phyloP scores from a whole-genome alignment of 2,888 invertebrate genomes.

The Autographa pulchrina region DNA sequence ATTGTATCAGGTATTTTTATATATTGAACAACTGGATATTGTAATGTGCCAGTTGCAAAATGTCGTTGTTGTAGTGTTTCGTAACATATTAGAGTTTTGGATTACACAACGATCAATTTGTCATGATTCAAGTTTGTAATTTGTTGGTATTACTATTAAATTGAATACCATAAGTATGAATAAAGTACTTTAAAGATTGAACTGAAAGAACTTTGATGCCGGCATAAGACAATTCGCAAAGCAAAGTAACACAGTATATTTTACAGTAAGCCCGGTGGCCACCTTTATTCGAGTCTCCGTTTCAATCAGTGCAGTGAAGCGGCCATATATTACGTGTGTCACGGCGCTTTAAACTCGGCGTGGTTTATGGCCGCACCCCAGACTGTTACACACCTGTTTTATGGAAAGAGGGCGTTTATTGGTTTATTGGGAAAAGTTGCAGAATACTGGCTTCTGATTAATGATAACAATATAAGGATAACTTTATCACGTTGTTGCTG shows the following conservation, averaged over 20 bases:
- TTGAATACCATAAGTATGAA: too few species aligned
- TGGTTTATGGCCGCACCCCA: slow-evolving; percentile 15
- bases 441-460: neutral
- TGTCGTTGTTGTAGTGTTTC: too few species aligned
- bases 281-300: neutral
- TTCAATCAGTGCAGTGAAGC: slow-evolving; percentile 15
- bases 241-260: neutral
- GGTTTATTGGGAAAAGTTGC: slow-evolving; percentile 2
- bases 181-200: too few species aligned
- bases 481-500: neutral
- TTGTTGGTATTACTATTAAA: too few species aligned
- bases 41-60: too few species aligned
- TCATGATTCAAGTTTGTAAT: too few species aligned
- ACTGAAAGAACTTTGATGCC: neutral
- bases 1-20: neutral
- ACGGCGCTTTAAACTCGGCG: slow-evolving; percentile 11
- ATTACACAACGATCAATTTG: too few species aligned
- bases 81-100: too few species aligned
- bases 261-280: neutral
- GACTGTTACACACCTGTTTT: slow-evolving; percentile 7
- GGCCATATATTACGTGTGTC: slow-evolving; percentile 33
- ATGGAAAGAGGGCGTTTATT: slow-evolving; percentile 1
- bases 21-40: too few species aligned
- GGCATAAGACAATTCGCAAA: neutral
- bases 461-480: neutral